phyloP scores from a whole-genome alignment of 2,888 invertebrate species.

The Sphaerophoria rueppellii region DNA sequence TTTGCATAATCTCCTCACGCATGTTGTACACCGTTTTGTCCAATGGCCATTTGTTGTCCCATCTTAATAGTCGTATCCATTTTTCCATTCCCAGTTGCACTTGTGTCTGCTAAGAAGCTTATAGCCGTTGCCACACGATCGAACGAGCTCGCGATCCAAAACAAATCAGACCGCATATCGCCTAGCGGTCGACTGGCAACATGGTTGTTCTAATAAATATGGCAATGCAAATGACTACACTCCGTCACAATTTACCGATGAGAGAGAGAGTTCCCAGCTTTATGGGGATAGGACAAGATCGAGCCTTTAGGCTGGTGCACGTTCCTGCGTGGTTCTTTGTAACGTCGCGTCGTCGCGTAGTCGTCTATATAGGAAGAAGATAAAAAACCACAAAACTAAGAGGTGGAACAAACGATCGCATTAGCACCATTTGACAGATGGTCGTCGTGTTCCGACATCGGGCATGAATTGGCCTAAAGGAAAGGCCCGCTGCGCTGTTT shows the following conservation, averaged over 20 bases:
- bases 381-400: slow-evolving; percentile 53
- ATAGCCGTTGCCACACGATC: slow-evolving; percentile 16
- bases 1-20: slow-evolving; percentile 71
- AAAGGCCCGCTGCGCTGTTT: slow-evolving; percentile 7
- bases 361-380: slow-evolving; percentile 1
- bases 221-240: slow-evolving; percentile 67
- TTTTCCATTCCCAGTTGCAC: slow-evolving; percentile 48
- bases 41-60: slow-evolving; percentile 58
- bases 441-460: slow-evolving; percentile 68
- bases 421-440: slow-evolving; percentile 74
- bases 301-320: slow-evolving; percentile 22
- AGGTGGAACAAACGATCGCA: slow-evolving; percentile 73
- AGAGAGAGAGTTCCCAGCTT: slow-evolving; percentile 6
- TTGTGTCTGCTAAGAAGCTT: slow-evolving; percentile 66
- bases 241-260: slow-evolving; percentile 71
- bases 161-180: slow-evolving; percentile 15
- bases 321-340: slow-evolving; percentile 68
- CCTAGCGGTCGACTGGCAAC: slow-evolving; percentile 3
- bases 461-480: slow-evolving; percentile 66
- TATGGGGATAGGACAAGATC: background rate
- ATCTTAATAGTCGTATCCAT: slow-evolving; percentile 29
- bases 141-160: slow-evolving; percentile 13
- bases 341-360: slow-evolving; percentile 12
- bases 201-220: slow-evolving; percentile 68
- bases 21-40: slow-evolving; percentile 67